Conservation (phyloP, 2,797 vertebrate species). For the Loriculus beryllinus region DNA sequence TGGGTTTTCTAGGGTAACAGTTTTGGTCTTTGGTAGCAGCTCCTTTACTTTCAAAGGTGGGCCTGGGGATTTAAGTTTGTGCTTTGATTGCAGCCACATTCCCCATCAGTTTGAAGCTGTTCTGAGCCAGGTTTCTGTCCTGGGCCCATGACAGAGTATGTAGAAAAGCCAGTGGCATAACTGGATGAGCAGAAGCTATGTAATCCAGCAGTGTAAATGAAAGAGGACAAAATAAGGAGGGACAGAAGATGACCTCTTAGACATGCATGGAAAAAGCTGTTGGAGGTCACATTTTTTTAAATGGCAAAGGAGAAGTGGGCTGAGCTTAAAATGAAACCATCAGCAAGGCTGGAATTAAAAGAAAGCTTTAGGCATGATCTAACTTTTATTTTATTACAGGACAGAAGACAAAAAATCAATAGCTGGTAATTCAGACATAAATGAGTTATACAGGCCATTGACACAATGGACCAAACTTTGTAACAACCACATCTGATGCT, state of each 20-base stretch:
- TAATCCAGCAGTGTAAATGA: neutral
- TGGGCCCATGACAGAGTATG: neutral
- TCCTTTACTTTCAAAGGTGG: neutral
- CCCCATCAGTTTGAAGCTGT: neutral
- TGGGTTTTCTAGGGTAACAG: neutral
- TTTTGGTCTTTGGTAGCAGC: neutral
- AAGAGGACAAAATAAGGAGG: neutral
- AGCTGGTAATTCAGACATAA: conserved; percentile 75
- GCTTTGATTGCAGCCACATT: neutral
- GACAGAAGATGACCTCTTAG: neutral
- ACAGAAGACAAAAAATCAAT: conserved; percentile 77
- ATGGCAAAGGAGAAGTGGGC: neutral
- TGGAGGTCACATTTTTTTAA: neutral
- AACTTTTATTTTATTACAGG: conserved; percentile 78
- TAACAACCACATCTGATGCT: conserved; percentile 78
- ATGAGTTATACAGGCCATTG: conserved; percentile 81
- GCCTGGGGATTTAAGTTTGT: neutral
- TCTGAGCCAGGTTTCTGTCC: neutral
- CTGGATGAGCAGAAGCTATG: neutral
- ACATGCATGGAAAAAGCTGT: neutral
- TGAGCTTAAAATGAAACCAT: conserved; percentile 43
- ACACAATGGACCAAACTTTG: conserved; percentile 78
- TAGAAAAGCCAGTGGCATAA: neutral
- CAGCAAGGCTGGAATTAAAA: conserved; percentile 62
- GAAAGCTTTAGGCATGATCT: conserved; percentile 62